Base-by-base conservation (phyloP, 2,797 vertebrate genomes). In the Poecilia velifera region DNA sequence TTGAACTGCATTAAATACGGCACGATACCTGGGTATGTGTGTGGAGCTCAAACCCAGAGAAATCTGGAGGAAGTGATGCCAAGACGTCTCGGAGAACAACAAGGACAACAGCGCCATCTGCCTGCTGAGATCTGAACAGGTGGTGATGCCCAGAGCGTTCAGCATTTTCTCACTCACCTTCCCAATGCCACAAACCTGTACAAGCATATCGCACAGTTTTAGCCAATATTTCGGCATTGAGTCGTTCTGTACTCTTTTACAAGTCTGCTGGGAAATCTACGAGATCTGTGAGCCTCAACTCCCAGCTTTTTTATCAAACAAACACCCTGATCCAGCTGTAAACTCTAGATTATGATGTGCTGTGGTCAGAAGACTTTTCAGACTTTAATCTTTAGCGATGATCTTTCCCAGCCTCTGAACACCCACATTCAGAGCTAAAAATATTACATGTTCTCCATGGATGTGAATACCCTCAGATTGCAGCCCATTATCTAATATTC, bases 161-260 rank as follows among this genome's bases (percentile, higher is more conserved):
- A 99, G 93, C 97, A 99, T 97, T 93, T 98, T 99, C 92, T 99
- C 98, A n/a, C 98, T 98, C 83, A 99, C 98, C 94, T 98, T 99
- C 86, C 98, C 98, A 71, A 99, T 96, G 68, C 98, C 98, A 78
- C 95, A 97, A 49, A 99, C 96, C 98, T 99, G 72, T 83, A 87
- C 59, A 78, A 68, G 86, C 57, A 78, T 3, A 82, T 14, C 88
- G 59, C 83, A 47, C 16, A 68, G 10, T 73, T 62, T 49, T 66
- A 74, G 10, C 31, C 16, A n/a, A 5, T 1, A n/a, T 28, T 55
- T n/a, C 9, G 43, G 41, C 5, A 0, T 14, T 16, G 10, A 43
- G 41, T n/a, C 22, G 28, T n/a, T 34, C 68, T 41, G 18, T 9
- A 20, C 1, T 39, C 34, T 18, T 34, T 64, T 22, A 39, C 7